A percentile compares a stretch with the other conserved stretches of the same genome.
Conservation (phyloP, 2,797 vertebrate species). For the Trachops cirrhosus region DNA sequence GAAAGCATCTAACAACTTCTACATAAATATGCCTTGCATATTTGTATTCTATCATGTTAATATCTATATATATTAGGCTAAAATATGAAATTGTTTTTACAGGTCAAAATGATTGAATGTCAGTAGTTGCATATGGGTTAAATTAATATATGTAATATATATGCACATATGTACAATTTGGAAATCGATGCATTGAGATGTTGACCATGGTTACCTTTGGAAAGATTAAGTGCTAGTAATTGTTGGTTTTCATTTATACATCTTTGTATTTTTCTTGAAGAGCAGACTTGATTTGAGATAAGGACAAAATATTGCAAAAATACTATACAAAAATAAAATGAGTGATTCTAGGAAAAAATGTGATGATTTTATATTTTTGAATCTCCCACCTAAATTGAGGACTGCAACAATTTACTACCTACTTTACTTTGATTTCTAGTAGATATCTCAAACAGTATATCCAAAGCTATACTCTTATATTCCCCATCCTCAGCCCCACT, state of each 20-base stretch:
- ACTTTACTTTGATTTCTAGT: conserved; percentile 22
- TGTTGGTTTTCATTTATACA: not conserved
- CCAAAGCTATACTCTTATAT: not conserved
- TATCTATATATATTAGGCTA: not conserved
- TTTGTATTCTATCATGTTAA: not conserved
- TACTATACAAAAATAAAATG: not conserved
- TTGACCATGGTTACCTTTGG: not conserved
- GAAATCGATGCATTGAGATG: not conserved
- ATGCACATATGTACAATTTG: not conserved
- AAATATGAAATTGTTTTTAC: not conserved
- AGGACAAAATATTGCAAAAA: not conserved
- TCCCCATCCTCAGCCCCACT: not conserved
- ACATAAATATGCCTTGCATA: not conserved
- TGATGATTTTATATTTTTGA: not conserved
- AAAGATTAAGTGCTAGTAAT: not conserved
- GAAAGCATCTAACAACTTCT: not conserved
- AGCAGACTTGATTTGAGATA: not conserved
- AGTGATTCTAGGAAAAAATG: conserved; percentile 7
- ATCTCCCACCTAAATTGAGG: not conserved
- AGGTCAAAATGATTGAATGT: not conserved
- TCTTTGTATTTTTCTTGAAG: not conserved
- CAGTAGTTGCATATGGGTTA: not conserved
- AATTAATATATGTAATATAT: not conserved
- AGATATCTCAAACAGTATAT: not conserved
- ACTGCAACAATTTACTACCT: not conserved